These are phyloP conservation scores for Premnoplex brunnescens DNA, from an alignment of 2,797 vertebrate genomes.

Conservation along the genomic window DNA sequence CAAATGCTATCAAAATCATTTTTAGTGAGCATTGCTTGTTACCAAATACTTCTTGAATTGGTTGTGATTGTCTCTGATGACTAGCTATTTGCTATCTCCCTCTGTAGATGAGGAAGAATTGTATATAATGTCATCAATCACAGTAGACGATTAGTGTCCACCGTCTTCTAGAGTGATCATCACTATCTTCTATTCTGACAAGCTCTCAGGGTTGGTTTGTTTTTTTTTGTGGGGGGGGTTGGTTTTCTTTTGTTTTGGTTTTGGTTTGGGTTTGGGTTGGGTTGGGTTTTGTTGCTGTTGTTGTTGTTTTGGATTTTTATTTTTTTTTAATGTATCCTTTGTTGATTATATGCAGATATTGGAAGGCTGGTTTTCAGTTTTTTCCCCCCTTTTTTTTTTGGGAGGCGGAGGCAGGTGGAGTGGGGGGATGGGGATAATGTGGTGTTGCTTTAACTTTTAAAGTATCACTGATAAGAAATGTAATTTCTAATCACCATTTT, in stretches of 20 bases:
- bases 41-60: neutral
- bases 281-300: neutral
- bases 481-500: neutral
- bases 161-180: neutral
- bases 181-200: neutral
- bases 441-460: neutral
- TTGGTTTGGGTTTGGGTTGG: too few species aligned
- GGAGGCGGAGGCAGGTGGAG: too few species aligned
- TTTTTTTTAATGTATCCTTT: neutral
- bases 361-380: neutral
- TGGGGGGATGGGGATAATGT: too few species aligned
- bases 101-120: neutral
- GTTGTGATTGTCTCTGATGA: neutral
- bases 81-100: neutral
- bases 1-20: neutral
- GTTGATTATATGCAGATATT: neutral
- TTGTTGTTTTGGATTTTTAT: too few species aligned
- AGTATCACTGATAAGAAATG: neutral
- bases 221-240: neutral
- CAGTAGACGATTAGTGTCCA: neutral
- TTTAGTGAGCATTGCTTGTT: neutral
- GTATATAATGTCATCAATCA: neutral
- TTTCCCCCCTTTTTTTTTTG: neutral
- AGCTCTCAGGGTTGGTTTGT: neutral
- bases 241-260: too few species aligned